Conservation (phyloP, 2,113 vertebrate genomes). For the Isurus oxyrinchus region DNA sequence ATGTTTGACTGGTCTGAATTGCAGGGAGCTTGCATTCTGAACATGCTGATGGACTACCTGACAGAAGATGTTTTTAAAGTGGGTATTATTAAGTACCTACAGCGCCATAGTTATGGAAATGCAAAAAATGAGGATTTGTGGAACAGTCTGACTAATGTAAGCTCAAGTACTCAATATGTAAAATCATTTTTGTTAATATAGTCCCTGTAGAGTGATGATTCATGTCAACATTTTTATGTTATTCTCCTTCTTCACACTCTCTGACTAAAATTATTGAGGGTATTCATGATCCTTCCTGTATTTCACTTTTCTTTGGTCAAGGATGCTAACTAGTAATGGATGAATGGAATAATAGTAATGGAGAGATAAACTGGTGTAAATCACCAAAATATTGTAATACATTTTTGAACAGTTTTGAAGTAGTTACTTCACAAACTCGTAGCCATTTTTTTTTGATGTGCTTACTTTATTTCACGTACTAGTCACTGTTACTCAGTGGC, state of each 20-base stretch:
- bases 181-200: not conserved
- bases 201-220: not conserved
- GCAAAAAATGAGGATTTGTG: constrained; percentile 76
- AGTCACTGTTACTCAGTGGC: not conserved
- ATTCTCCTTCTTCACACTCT: not conserved
- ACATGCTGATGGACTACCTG: constrained; percentile 81
- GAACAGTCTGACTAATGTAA: constrained; percentile 74
- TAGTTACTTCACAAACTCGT: not conserved
- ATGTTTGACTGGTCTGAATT: constrained; percentile 38
- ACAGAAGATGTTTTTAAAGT: constrained; percentile 69
- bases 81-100: constrained; percentile 73
- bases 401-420: not conserved
- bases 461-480: not conserved
- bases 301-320: not conserved
- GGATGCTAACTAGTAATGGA: not conserved
- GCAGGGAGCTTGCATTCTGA: constrained; percentile 81
- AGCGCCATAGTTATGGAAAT: constrained; percentile 76
- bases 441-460: not conserved
- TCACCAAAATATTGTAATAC: not conserved
- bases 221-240: not conserved
- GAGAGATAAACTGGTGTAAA: not conserved
- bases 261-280: not conserved
- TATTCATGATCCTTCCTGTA: no score
- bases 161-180: constrained; percentile 42
- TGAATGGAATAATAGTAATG: not conserved